These are phyloP conservation scores for Axinella damicornis DNA, from an alignment of 37 sponge, comb jelly and placozoan genomes.

Conservation along the genomic window DNA sequence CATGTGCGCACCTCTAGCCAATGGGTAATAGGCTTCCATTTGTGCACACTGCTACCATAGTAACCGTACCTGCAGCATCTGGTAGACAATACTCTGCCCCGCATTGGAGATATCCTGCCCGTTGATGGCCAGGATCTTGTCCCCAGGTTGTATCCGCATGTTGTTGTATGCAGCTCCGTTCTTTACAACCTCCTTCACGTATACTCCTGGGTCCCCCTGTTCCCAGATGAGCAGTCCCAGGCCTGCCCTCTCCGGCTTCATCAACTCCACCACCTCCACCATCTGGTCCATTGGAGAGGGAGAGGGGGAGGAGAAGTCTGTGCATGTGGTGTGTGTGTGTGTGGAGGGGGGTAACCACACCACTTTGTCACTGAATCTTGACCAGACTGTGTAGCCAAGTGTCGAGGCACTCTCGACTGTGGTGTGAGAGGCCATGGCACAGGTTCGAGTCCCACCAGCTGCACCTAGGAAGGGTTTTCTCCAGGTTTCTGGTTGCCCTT, in stretches of 20 bases:
- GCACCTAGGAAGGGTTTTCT: no score
- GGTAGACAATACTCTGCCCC: conserved; percentile 57
- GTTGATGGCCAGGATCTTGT: conserved; percentile 85
- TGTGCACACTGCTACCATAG: not conserved
- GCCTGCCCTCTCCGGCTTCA: conserved; percentile 58
- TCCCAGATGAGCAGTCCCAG: conserved; percentile 76
- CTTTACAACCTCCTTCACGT: conserved; percentile 65
- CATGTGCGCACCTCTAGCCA: no score
- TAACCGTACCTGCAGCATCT: conserved; percentile 42
- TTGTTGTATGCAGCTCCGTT: conserved; percentile 60
- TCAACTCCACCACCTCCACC: conserved; percentile 64
- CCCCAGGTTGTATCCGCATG: conserved; percentile 67
- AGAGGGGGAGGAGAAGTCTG: not conserved
- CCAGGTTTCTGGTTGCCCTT: no score
- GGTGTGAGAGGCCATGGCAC: not conserved
- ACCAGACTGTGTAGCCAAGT: no score
- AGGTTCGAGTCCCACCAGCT: no score
- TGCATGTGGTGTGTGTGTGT: no score
- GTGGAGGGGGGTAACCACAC: no score
- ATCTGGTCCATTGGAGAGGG: not conserved
- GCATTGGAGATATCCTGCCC: conserved; percentile 60
- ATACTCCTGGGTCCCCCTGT: conserved; percentile 52
- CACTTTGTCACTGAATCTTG: no score
- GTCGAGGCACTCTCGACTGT: no score
- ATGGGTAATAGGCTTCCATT: not conserved